A percentile compares a stretch with the other conserved stretches of the same genome.
Conservation (phyloP, 2,797 vertebrate genomes). For the Channa striata region DNA sequence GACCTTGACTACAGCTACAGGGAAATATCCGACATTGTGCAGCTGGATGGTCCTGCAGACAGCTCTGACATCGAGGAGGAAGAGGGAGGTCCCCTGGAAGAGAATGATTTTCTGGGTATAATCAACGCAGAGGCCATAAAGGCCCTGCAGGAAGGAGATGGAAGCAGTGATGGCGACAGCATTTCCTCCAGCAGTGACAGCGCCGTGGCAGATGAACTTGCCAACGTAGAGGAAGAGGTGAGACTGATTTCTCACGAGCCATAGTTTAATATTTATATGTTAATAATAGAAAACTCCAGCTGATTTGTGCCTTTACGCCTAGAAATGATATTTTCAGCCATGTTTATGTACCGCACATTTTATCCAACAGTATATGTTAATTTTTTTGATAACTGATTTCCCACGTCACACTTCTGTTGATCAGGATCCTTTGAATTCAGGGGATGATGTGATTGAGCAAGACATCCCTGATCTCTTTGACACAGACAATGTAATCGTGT, state of each 20-base stretch:
- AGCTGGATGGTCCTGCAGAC: conserved; percentile 91
- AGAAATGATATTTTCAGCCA: neutral
- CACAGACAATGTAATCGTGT: conserved; percentile 96
- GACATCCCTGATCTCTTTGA: conserved; percentile 96
- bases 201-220: conserved; percentile 79
- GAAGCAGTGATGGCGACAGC: conserved; percentile 84
- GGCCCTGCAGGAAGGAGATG: conserved; percentile 86
- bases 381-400: conserved; percentile 1
- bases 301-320: neutral
- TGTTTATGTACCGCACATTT: neutral
- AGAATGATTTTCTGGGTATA: conserved; percentile 89
- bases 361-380: conserved; percentile 10
- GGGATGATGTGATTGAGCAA: conserved; percentile 96
- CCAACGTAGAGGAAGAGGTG: conserved; percentile 84
- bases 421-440: conserved; percentile 98
- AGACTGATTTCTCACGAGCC: conserved; percentile 5
- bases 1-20: conserved; percentile 80
- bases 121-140: conserved; percentile 90
- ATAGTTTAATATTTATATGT: neutral
- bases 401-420: conserved; percentile 6
- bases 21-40: conserved; percentile 87
- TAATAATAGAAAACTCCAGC: neutral
- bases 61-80: conserved; percentile 85
- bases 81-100: conserved; percentile 78
- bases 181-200: conserved; percentile 83